phyloP scores from a whole-genome alignment of 2,797 vertebrate species.

The Gadopsis bispinosus region DNA sequence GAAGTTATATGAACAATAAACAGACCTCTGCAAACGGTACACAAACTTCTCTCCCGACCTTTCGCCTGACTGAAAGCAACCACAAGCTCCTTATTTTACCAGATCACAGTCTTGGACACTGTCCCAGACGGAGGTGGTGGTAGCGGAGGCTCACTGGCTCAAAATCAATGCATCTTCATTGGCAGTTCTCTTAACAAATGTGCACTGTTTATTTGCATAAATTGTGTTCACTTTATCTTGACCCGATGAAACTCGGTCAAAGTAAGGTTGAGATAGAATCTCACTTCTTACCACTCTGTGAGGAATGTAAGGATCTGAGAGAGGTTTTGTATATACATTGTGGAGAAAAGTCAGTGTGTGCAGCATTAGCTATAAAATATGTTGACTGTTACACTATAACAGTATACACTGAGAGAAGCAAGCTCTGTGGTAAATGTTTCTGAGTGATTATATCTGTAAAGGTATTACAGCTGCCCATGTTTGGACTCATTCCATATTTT shows the following conservation, averaged over 20 bases:
- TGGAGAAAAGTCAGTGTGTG: no score
- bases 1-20: background rate
- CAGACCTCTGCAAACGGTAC: background rate
- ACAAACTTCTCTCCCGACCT: background rate
- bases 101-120: background rate
- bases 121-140: conserved; percentile 9
- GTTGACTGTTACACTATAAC: no score
- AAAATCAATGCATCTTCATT: conserved; percentile 18
- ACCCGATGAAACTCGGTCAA: background rate
- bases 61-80: background rate
- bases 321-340: no score
- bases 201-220: conserved; percentile 1
- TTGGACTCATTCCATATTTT: no score
- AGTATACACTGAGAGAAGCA: no score
- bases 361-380: no score
- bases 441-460: no score
- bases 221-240: background rate
- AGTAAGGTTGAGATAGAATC: no score
- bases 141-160: conserved; percentile 15
- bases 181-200: conserved; percentile 20
- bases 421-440: no score
- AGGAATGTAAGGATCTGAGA: no score
- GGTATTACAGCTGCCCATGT: no score
- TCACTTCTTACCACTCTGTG: no score
- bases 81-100: background rate